These are phyloP conservation scores for Xestoiulus laeticollis DNA, from an alignment of 2,888 invertebrate species.

Conservation along the genomic window DNA sequence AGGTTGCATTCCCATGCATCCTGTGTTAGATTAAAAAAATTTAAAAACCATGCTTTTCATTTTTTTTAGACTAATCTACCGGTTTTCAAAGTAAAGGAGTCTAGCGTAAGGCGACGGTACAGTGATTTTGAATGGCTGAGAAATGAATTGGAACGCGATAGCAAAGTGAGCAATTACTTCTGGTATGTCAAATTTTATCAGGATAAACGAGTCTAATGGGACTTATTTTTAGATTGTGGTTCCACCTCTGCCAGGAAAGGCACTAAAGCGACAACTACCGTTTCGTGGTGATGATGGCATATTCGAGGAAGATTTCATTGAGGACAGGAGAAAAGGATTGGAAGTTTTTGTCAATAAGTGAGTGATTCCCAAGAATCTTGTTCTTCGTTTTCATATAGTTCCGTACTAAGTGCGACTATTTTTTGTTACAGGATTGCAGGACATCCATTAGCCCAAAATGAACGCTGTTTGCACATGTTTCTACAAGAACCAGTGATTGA, in stretches of 20 bases:
- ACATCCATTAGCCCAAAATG: constrained; percentile 98
- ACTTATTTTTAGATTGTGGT: constrained; percentile 84
- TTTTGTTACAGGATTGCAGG: constrained; percentile 83
- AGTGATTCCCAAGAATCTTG: constrained; percentile 60
- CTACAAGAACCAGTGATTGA: constrained; percentile 97
- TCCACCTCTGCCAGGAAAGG: constrained; percentile 97
- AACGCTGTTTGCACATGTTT: constrained; percentile 99
- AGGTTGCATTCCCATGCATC: too few relatives aligned
- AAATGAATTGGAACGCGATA: constrained; percentile 98
- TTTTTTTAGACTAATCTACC: constrained; percentile 96
- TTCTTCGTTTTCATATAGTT: neutral
- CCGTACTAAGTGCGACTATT: neutral
- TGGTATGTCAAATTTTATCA: neutral
- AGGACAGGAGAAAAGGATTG: constrained; percentile 94
- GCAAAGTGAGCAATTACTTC: constrained; percentile 75
- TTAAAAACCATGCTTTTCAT: neutral
- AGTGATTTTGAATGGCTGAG: constrained; percentile 99
- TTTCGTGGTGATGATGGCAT: constrained; percentile 99
- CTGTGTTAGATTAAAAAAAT: too few relatives aligned
- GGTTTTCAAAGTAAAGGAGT: constrained; percentile 99
- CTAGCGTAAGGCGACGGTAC: constrained; percentile 94
- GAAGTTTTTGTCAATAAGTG: constrained; percentile 99
- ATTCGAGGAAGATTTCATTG: constrained; percentile 99
- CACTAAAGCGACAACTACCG: constrained; percentile 97
- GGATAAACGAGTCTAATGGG: neutral